Conservation (phyloP, 1,140 invertebrate genomes). For the Eumeta japonica region DNA sequence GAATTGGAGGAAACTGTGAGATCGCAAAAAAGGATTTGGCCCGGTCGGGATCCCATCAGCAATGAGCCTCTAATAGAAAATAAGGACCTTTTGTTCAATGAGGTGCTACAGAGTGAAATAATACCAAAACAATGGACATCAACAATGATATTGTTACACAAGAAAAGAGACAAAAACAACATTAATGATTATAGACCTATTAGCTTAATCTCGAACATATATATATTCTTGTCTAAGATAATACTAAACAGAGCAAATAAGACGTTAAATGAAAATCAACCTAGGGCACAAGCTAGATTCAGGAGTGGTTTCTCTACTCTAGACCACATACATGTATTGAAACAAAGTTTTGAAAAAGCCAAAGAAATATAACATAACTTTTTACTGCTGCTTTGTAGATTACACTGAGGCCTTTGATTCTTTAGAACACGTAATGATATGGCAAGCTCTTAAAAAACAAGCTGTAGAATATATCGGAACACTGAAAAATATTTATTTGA, state of each 20-base stretch:
- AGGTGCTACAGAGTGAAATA: not conserved
- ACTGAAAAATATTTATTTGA: too few relatives aligned
- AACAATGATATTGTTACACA: too few relatives aligned
- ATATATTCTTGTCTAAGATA: too few relatives aligned
- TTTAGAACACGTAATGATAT: slow-evolving; percentile 5
- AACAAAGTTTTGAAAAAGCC: slow-evolving; percentile 1
- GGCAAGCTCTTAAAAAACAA: slow-evolving; percentile 2
- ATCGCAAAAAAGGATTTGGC: too few relatives aligned
- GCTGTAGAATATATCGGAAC: too few relatives aligned
- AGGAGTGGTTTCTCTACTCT: too few relatives aligned
- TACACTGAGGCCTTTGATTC: too few relatives aligned
- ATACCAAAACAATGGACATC: slow-evolving; percentile 1
- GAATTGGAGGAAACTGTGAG: slow-evolving; percentile 2
- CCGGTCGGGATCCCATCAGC: slow-evolving; percentile 11
- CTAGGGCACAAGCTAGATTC: too few relatives aligned
- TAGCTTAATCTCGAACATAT: too few relatives aligned
- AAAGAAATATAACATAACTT: slow-evolving; percentile 1
- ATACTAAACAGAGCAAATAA: slow-evolving; percentile 2
- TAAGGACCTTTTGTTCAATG: not conserved
- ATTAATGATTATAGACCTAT: too few relatives aligned
- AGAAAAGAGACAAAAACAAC: slow-evolving; percentile 2
- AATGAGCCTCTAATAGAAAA: slow-evolving; percentile 8
- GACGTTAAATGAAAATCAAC: slow-evolving; percentile 1
- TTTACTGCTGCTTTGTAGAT: too few relatives aligned
- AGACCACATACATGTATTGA: too few relatives aligned